These are phyloP conservation scores for Anagyrus pseudococci DNA, from an alignment of 2,888 invertebrate species.

Conservation along the genomic window DNA sequence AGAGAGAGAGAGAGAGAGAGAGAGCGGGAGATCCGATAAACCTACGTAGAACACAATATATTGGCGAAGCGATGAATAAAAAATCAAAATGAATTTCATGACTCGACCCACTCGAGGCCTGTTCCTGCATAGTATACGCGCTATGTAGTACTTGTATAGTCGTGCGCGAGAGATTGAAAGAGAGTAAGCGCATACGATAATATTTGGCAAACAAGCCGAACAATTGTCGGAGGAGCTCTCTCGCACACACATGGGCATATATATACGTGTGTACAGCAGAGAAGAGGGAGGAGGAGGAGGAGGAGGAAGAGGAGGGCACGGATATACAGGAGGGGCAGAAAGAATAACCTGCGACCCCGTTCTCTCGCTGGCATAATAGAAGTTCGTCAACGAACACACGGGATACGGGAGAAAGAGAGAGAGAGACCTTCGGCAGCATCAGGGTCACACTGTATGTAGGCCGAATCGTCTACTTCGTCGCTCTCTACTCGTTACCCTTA, in stretches of 20 bases:
- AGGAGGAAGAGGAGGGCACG: conserved; percentile 1
- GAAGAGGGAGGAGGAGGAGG: not conserved
- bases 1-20: not conserved
- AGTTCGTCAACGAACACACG: not conserved
- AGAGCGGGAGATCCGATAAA: not conserved
- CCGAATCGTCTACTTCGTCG: no score
- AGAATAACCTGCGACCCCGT: conserved; percentile 12
- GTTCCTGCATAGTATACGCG: not conserved
- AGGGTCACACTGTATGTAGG: no score
- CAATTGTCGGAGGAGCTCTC: conserved; percentile 3
- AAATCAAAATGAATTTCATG: not conserved
- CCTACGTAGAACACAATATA: not conserved
- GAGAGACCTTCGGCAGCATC: no score
- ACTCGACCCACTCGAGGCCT: not conserved
- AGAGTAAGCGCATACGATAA: no score
- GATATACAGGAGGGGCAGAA: not conserved
- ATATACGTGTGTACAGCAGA: not conserved
- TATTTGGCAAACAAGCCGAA: conserved; percentile 34
- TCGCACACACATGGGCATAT: not conserved
- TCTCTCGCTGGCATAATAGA: conserved; percentile 4
- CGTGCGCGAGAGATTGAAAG: no score
- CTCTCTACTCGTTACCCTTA: no score
- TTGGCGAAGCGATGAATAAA: not conserved
- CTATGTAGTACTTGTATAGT: not conserved
- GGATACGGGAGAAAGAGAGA: not conserved